Percentiles rank a stretch among this genome's conserved stretches.
Conservation (phyloP, 2,888 invertebrate genomes). For the Callosobruchus maculatus region DNA sequence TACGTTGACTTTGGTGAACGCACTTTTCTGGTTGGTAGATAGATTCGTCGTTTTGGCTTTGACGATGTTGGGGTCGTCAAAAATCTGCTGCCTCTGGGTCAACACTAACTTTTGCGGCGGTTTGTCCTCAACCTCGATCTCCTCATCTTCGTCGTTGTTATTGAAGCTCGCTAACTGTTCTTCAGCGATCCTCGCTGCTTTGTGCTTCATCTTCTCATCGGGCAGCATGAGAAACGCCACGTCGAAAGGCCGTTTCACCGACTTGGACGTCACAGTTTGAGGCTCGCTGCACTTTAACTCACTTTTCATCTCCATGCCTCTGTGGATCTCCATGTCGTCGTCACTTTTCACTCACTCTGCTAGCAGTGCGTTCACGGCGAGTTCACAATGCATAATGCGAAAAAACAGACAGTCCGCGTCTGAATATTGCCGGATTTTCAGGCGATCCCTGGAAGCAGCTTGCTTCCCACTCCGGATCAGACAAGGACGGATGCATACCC, state of each 20-base stretch:
- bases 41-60: constrained; percentile 44
- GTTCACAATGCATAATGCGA: constrained; percentile 43
- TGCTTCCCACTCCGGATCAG: constrained; percentile 36
- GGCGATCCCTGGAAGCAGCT: constrained; percentile 43
- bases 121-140: constrained; percentile 39
- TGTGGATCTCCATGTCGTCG: constrained; percentile 58
- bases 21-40: constrained; percentile 60
- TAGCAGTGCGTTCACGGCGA: constrained; percentile 39
- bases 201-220: constrained; percentile 73
- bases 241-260: constrained; percentile 77
- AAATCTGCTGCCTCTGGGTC: constrained; percentile 55
- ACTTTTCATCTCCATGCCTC: constrained; percentile 49
- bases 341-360: neutral
- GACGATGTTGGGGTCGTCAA: constrained; percentile 59
- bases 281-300: constrained; percentile 44
- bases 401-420: constrained; percentile 46
- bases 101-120: constrained; percentile 31
- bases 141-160: constrained; percentile 41
- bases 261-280: constrained; percentile 45
- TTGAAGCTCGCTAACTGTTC: constrained; percentile 20
- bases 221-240: constrained; percentile 88
- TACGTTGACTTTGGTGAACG: constrained; percentile 76
- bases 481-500: constrained; percentile 21
- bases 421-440: constrained; percentile 49
- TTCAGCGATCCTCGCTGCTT: constrained; percentile 32